These are phyloP conservation scores for Byasa hedistus DNA, from an alignment of 2,888 invertebrate species.

Conservation along the genomic window DNA sequence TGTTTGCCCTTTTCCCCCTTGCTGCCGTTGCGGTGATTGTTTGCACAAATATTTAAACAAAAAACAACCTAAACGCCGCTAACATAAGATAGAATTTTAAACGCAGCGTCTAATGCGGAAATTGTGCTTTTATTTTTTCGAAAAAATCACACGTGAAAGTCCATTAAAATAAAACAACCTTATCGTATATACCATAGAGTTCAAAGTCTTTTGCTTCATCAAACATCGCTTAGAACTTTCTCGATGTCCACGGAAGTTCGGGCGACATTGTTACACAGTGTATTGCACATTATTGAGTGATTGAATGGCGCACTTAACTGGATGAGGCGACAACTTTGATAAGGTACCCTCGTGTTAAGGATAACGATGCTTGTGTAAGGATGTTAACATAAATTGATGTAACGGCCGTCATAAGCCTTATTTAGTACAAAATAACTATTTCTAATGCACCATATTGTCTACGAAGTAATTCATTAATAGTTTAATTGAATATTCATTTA, in stretches of 20 bases:
- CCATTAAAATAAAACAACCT: not conserved
- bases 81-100: constrained; percentile 22
- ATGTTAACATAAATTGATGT: constrained; percentile 20
- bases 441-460: too few species aligned
- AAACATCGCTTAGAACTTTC: constrained; percentile 40
- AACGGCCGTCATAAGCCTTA: constrained; percentile 7
- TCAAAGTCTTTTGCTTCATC: constrained; percentile 32
- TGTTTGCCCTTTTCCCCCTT: constrained; percentile 74
- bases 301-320: constrained; percentile 74
- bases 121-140: constrained; percentile 41
- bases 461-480: too few species aligned
- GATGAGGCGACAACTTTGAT: constrained; percentile 70
- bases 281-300: constrained; percentile 80
- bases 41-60: constrained; percentile 33
- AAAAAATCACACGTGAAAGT: constrained; percentile 38
- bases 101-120: not conserved
- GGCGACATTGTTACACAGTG: constrained; percentile 78
- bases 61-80: constrained; percentile 35
- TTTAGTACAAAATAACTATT: constrained; percentile 1
- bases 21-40: constrained; percentile 43
- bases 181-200: constrained; percentile 32
- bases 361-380: constrained; percentile 40
- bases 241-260: constrained; percentile 50
- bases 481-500: too few species aligned
- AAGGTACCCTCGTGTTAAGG: constrained; percentile 65